phyloP scores from a whole-genome alignment of 2,113 vertebrate genomes.

The Protobothrops mucrosquamatus region DNA sequence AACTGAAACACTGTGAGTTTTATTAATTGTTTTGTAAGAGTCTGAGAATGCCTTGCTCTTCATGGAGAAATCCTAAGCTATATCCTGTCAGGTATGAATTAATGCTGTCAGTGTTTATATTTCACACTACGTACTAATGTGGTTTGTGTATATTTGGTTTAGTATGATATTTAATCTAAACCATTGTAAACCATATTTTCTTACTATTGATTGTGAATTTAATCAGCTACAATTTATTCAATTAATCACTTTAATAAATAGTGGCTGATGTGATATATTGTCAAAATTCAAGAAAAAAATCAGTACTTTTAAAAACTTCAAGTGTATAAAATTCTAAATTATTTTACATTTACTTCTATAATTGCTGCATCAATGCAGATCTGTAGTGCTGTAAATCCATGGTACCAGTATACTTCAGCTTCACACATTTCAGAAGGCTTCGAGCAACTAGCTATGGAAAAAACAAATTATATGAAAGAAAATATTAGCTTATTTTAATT shows the following conservation, averaged over 20 bases:
- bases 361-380: slow-evolving; percentile 87
- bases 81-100: neutral
- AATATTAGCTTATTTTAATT: neutral
- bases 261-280: neutral
- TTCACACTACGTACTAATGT: neutral
- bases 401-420: slow-evolving; percentile 85
- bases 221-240: neutral
- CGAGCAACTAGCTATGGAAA: slow-evolving; percentile 66
- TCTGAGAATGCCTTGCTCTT: neutral
- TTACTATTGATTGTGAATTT: neutral
- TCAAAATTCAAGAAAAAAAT: rapidly evolving
- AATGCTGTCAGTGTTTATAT: neutral
- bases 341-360: slow-evolving; percentile 79
- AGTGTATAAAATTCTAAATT: rapidly evolving
- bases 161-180: neutral
- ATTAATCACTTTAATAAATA: neutral
- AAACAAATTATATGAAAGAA: neutral
- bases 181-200: neutral
- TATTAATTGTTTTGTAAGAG: neutral
- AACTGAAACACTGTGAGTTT: neutral
- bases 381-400: slow-evolving; percentile 85
- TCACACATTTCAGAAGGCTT: slow-evolving; percentile 69
- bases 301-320: neutral
- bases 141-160: neutral
- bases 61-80: neutral